Evolutionary conservation across 2,797 vertebrate species (phyloP), one percentile per base, ranked within the genome.

Genomic region (Perodicticus potto): DNA sequence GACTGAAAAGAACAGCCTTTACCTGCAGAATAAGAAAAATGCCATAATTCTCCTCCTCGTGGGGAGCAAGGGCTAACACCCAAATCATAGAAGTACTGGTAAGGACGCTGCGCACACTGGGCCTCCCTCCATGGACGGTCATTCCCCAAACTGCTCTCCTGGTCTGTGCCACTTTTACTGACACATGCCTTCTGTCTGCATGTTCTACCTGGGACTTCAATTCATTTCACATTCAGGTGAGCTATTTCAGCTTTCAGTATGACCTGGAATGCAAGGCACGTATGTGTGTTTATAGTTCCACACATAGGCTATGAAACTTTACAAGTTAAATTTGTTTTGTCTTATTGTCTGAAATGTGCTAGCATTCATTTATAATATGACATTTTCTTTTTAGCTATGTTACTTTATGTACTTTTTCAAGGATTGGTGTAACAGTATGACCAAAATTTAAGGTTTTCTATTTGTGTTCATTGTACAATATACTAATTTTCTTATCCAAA

Each of bases 391-490:
- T 90, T 92, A 74, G 16, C 22, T 43, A 10, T 8, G 49, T 69
- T 78, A 91, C 17, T 20, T 67, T 53, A 20, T n/a, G 55, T 43
- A 73, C 40, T 23, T 77, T 86, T 65, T 37, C 43, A 92, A 63
- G 23, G 22, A 89, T 4, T 93, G 5, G 27, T n/a, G 80, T 11
- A 67, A 80, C 7, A 70, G 20, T 37, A 69, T 19, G 69, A 81
- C 88, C 9, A 55, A 8, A 94, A 92, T 34, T 80, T 85, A 88
- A 94, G 14, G 11, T 43, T 85, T 95, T 63, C 43, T 67, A 89
- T 19, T 45, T 19, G 73, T 84, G 94, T 86, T 59, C n/a, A 87
- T 25, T 59, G 85, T 40, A 74, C 2, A 37, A 7, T 32, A 43
- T 76, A 70, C 1, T 65, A 29, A 27, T 61, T 92, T 88, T 86